Base-by-base conservation (phyloP, 2,888 invertebrate species). In the Lepas anatifera region DNA sequence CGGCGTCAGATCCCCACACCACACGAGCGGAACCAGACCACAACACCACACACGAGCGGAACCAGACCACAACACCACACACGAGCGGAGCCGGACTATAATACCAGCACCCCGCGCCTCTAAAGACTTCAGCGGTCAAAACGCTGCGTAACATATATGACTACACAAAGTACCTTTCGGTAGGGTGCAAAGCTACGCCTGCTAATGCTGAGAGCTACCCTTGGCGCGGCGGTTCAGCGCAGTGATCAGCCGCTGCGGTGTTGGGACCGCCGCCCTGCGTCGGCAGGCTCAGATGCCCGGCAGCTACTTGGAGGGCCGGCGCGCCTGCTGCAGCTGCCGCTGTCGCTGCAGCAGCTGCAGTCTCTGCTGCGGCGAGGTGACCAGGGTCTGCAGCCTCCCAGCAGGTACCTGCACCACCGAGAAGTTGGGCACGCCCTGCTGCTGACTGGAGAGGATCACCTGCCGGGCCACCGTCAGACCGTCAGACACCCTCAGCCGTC, bases 341-440 rank as follows among this genome's bases (percentile, higher is more conserved):
- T 70, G 68, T 27, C 68, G 41, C 70, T 70, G 64, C 70, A 68
- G 4, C 68, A 52, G 37, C 58, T 58, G 50, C 58, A 11, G 13
- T 29, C 32, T 27, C 16, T 70, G 67, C 68, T 70, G 67, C 67
- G 39, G 16, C 32, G 58, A 32, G 16, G 58, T 32, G 6, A 32
- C 32, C 32, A 58, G 32, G 32, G 32, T 18, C 32, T 58, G 58
- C 66, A 66, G 66, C 27, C 39, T 22, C 2, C 39, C 66, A 16
- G 66, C 39, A 4, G 66, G 39, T 27, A 66, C 39, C 37, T 66
- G 66, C 16, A 66, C 25, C 39, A 66, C 66, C 1, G 66, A 66
- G 39, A 66, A 39, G 27, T 11, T 37, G 18, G 66, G 66, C 0
- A 37, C 66, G n/a, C 66, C 66, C 39, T 41, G 39, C 27, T 25